phyloP scores from a whole-genome alignment of 2,888 invertebrate genomes.

The Gymnosoma rotundatum region DNA sequence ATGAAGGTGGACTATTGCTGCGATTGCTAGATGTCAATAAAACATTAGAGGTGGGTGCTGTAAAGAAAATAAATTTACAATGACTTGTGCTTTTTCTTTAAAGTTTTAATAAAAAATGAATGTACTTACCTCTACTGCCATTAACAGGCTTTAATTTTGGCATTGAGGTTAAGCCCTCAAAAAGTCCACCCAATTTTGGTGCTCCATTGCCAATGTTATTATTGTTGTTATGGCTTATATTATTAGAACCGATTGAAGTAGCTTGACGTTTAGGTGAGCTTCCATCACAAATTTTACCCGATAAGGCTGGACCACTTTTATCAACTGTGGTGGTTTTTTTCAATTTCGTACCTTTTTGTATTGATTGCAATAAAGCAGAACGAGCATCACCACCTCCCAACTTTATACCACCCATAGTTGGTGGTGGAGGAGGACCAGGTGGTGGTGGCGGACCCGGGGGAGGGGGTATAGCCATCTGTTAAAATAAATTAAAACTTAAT shows the following conservation, averaged over 20 bases:
- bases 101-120: neutral
- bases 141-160: constrained; percentile 82
- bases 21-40: constrained; percentile 70
- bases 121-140: constrained; percentile 79
- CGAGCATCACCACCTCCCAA: constrained; percentile 84
- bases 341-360: constrained; percentile 90
- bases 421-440: constrained; percentile 87
- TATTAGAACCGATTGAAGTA: constrained; percentile 69
- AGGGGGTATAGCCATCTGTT: constrained; percentile 83
- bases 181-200: constrained; percentile 81
- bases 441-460: constrained; percentile 85
- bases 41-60: constrained; percentile 64
- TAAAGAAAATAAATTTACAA: neutral
- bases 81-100: neutral
- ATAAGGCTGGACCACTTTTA: constrained; percentile 91
- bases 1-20: constrained; percentile 72
- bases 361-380: constrained; percentile 89
- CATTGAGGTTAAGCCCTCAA: constrained; percentile 81
- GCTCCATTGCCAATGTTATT: constrained; percentile 78
- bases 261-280: constrained; percentile 70
- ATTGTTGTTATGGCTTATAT: constrained; percentile 71
- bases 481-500: constrained; percentile 9
- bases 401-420: constrained; percentile 81
- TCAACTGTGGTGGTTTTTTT: constrained; percentile 95
- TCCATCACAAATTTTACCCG: constrained; percentile 84